A percentile compares a stretch with the other conserved stretches of the same genome.
Evolutionary conservation across 1,140 invertebrate genomes (phyloP).

Genomic region (Eciton burchellii): DNA sequence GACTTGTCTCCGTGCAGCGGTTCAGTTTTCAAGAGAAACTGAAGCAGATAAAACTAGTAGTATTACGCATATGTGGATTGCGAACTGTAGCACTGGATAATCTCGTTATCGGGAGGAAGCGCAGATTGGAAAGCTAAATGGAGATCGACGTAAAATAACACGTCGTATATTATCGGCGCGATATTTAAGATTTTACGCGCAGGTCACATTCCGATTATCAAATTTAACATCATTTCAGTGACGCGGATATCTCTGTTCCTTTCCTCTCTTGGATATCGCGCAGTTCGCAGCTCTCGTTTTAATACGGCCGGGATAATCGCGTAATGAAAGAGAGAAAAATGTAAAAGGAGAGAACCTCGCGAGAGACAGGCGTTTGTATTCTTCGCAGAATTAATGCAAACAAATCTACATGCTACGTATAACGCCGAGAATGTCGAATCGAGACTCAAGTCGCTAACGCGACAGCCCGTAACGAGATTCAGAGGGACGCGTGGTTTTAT

Average conservation of each 20-base stretch:
- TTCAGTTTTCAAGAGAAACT: no score
- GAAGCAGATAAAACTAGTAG: no score
- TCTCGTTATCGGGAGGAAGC: neutral
- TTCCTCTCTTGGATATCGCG: constrained; percentile 37
- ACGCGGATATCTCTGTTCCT: neutral
- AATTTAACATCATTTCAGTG: constrained; percentile 10
- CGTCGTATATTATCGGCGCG: constrained; percentile 22
- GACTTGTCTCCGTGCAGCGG: neutral
- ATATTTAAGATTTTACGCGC: constrained; percentile 6
- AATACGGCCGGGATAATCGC: constrained; percentile 2
- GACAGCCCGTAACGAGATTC: neutral
- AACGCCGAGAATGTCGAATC: neutral
- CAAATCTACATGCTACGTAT: constrained; percentile 24
- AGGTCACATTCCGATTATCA: neutral
- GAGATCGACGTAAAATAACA: neutral
- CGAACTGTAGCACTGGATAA: neutral
- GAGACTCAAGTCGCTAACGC: neutral
- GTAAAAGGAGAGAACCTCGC: neutral
- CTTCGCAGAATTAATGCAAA: neutral
- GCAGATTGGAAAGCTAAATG: neutral
- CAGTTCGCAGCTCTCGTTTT: neutral
- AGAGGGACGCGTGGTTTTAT: no score
- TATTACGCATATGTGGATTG: no score
- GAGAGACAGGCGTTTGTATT: neutral
- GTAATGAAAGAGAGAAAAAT: neutral